A percentile compares a stretch with the other conserved stretches of the same genome.
These are phyloP conservation scores for Alloscopus bannaensis DNA, from an alignment of 2,888 invertebrate species.

Conservation along the genomic window DNA sequence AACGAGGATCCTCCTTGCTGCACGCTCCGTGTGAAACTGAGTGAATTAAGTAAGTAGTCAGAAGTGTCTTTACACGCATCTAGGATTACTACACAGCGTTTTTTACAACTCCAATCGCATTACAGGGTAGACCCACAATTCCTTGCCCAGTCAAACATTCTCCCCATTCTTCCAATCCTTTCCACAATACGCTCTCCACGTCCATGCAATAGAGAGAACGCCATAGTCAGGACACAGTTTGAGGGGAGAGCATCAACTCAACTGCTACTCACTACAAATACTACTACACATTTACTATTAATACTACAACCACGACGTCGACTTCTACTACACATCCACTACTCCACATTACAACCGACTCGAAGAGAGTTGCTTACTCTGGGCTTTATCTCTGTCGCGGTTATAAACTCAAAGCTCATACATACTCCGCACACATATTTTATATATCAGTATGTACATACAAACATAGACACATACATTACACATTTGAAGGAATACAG, in stretches of 20 bases:
- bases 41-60: conserved; percentile 44
- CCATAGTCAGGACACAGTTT: not conserved
- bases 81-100: not conserved
- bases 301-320: conserved; percentile 46
- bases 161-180: conserved; percentile 19
- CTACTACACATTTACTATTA: conserved; percentile 45
- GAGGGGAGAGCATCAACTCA: conserved; percentile 31
- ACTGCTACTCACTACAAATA: conserved; percentile 48
- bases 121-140: not conserved
- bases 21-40: conserved; percentile 55
- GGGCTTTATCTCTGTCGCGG: not conserved
- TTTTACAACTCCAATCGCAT: conserved; percentile 6
- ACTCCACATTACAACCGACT: not conserved
- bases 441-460: no score
- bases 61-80: conserved; percentile 34
- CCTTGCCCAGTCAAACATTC: not conserved
- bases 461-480: no score
- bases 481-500: no score
- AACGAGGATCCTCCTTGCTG: conserved; percentile 58
- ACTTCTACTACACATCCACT: conserved; percentile 18
- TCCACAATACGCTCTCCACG: conserved; percentile 14
- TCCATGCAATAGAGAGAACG: not conserved
- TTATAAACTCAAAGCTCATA: no score
- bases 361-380: not conserved
- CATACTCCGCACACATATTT: no score